Conservation (phyloP, 2,113 vertebrate genomes). For the Siniperca chuatsi region DNA sequence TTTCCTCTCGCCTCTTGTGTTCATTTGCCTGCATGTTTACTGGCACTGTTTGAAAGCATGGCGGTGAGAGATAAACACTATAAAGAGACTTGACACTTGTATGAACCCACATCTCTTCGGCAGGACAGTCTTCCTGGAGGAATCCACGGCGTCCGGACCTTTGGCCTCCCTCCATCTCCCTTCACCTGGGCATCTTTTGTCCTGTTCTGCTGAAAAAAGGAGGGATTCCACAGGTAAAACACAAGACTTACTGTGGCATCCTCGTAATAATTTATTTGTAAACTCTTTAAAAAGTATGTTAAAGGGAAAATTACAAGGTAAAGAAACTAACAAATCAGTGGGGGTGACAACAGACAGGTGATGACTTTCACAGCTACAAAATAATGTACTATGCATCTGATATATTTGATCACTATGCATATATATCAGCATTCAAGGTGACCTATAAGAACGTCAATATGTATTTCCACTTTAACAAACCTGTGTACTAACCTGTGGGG, state of each 20-base stretch:
- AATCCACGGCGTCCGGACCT: conserved; percentile 90
- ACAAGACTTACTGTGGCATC: not conserved
- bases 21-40: too few relatives aligned
- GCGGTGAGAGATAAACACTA: not conserved
- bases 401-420: not conserved
- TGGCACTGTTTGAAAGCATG: not conserved
- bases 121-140: conserved; percentile 89
- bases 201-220: conserved; percentile 41
- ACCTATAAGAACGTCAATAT: fast-evolving
- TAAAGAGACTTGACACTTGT: conserved; percentile 87
- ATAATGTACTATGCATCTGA: not conserved
- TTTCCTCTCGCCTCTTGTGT: not conserved
- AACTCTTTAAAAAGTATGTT: not conserved
- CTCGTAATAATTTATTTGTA: not conserved
- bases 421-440: not conserved
- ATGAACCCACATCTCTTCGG: conserved; percentile 73
- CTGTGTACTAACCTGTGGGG: conserved; percentile 59
- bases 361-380: not conserved
- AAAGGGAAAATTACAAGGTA: not conserved
- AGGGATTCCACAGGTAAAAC: not conserved
- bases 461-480: not conserved
- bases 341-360: not conserved
- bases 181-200: conserved; percentile 78
- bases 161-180: conserved; percentile 80
- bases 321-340: conserved; percentile 1